These are phyloP conservation scores for Ceratina australensis DNA, from an alignment of 1,140 invertebrate species.

Conservation along the genomic window DNA sequence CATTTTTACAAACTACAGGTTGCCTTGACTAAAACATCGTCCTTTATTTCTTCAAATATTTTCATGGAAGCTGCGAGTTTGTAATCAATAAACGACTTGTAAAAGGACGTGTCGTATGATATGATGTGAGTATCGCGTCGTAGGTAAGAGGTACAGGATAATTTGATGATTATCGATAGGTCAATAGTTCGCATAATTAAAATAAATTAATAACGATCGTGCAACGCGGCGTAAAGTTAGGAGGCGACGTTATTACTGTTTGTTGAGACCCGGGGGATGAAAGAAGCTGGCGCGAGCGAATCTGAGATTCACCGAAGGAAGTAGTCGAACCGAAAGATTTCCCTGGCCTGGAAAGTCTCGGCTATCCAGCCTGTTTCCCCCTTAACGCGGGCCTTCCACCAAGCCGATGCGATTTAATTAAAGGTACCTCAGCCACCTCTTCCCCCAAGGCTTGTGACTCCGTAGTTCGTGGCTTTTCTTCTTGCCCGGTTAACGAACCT, in stretches of 20 bases:
- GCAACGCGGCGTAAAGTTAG: slow-evolving; percentile 53
- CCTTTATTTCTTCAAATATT: background rate
- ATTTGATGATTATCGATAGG: slow-evolving; percentile 71
- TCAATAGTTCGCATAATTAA: slow-evolving; percentile 68
- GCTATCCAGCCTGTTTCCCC: background rate
- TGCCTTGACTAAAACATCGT: no score
- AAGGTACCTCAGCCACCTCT: slow-evolving; percentile 19
- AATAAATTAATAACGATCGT: slow-evolving; percentile 74
- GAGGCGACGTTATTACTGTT: slow-evolving; percentile 14
- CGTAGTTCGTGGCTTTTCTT: slow-evolving; percentile 50
- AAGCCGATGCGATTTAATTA: slow-evolving; percentile 64
- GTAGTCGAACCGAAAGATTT: slow-evolving; percentile 20
- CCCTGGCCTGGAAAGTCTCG: slow-evolving; percentile 16
- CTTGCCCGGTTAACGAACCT: slow-evolving; percentile 59
- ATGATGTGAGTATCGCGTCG: slow-evolving; percentile 27
- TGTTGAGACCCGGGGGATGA: slow-evolving; percentile 3
- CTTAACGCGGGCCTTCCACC: slow-evolving; percentile 3
- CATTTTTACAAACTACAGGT: no score
- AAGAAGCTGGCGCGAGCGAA: slow-evolving; percentile 5
- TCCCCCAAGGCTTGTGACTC: background rate
- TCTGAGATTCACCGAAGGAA: background rate
- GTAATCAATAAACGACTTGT: slow-evolving; percentile 34
- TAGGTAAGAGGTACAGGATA: slow-evolving; percentile 62
- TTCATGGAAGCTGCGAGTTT: background rate
- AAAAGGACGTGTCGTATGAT: slow-evolving; percentile 19